phyloP scores from a whole-genome alignment of 2,113 vertebrate genomes.

The Cinclus mexicanus region DNA sequence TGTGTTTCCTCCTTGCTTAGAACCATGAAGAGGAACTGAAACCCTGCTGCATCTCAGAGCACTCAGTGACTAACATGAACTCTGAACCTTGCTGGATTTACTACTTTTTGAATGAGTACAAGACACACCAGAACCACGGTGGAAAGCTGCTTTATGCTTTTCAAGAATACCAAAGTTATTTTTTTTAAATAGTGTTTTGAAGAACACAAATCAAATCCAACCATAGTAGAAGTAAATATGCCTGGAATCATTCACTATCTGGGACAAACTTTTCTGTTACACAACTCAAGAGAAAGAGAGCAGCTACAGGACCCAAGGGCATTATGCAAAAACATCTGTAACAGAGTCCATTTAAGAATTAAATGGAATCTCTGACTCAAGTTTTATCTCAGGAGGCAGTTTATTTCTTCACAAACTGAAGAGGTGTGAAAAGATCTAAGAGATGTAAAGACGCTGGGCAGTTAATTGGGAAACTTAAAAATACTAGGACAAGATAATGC shows the following conservation, averaged over 20 bases:
- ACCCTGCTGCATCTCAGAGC: not conserved
- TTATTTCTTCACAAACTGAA: not conserved
- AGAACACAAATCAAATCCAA: not conserved
- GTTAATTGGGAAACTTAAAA: not conserved
- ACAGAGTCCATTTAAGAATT: not conserved
- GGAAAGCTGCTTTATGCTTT: not conserved
- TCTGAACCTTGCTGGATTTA: not conserved
- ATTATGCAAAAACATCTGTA: not conserved
- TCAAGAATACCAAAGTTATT: not conserved
- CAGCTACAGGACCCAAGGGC: not conserved
- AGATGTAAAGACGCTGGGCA: not conserved
- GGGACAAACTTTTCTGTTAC: not conserved
- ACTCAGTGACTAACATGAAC: not conserved
- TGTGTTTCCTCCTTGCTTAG: not conserved
- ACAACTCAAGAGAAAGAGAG: not conserved
- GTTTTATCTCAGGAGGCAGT: not conserved
- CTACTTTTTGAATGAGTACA: not conserved
- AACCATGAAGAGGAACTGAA: not conserved
- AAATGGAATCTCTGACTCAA: not conserved
- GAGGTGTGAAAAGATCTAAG: not conserved
- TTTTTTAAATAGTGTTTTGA: not conserved
- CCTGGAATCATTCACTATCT: not conserved
- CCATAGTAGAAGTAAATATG: not conserved
- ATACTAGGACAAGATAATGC: not conserved
- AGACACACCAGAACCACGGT: fast-evolving